A percentile compares a stretch with the other conserved stretches of the same genome.
These are phyloP conservation scores for Scolopax bukidnonensis DNA, from an alignment of 2,797 vertebrate species.

Conservation along the genomic window DNA sequence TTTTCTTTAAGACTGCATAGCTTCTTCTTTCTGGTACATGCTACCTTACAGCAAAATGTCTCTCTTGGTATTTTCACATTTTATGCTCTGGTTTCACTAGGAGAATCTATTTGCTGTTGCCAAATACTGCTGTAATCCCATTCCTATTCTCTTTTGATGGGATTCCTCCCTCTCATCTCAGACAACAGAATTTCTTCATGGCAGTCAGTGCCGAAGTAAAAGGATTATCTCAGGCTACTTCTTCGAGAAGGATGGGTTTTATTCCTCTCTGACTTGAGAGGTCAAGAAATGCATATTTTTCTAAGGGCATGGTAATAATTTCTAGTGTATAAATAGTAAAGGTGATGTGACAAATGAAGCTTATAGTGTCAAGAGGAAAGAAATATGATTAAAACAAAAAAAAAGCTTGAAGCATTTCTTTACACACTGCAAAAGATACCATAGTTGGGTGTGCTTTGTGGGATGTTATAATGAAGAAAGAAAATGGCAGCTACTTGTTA, in stretches of 20 bases:
- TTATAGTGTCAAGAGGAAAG: background rate
- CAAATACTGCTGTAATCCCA: background rate
- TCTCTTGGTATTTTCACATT: background rate
- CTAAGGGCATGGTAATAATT: background rate
- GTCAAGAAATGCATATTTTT: background rate
- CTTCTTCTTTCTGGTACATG: background rate
- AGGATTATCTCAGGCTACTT: background rate
- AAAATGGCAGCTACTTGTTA: background rate
- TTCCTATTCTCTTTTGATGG: background rate
- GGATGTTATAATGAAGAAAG: background rate
- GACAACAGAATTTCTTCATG: background rate
- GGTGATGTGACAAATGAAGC: background rate
- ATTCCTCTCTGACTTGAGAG: background rate
- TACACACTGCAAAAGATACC: background rate
- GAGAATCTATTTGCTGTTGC: background rate
- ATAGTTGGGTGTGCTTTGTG: background rate
- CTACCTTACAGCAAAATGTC: background rate
- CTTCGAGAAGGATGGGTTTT: background rate
- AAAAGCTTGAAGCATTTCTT: background rate
- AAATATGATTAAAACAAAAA: background rate
- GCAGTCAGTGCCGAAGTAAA: background rate
- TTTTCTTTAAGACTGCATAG: background rate
- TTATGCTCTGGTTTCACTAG: background rate
- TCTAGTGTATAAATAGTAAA: background rate
- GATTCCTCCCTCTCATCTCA: background rate